Conservation (phyloP, 2,113 vertebrate species). For the Prunella himalayana region DNA sequence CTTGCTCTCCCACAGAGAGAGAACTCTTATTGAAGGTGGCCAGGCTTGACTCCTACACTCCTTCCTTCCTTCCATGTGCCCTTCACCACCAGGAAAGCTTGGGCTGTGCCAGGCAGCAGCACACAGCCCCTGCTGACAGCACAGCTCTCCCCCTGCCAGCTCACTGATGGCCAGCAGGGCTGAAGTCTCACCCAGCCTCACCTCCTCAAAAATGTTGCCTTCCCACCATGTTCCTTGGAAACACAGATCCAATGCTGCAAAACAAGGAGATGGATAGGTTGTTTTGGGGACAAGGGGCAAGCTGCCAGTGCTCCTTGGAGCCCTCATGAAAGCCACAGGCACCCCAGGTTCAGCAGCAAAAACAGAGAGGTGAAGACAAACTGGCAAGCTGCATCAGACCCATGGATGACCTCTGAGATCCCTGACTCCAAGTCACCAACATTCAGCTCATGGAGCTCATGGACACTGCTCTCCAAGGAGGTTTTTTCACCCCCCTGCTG, state of each 20-base stretch:
- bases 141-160: fast-evolving
- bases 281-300: neutral
- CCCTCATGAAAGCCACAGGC: neutral
- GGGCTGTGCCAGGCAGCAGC: neutral
- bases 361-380: neutral
- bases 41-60: neutral
- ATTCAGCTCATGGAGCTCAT: neutral
- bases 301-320: neutral
- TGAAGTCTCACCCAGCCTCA: neutral
- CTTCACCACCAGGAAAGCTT: neutral
- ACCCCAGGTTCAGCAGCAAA: neutral
- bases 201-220: fast-evolving
- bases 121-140: neutral
- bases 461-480: neutral
- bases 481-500: neutral
- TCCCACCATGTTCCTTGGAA: fast-evolving
- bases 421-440: neutral
- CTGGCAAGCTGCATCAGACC: neutral
- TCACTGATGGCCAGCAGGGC: fast-evolving
- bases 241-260: neutral
- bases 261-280: fast-evolving
- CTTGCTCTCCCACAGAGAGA: neutral
- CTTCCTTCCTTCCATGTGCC: neutral
- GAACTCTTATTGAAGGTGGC: neutral
- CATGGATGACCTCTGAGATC: neutral